Percentiles rank a stretch among this genome's conserved stretches.
phyloP scores from a whole-genome alignment of 2,888 invertebrate species.

The Coremacera marginata region DNA sequence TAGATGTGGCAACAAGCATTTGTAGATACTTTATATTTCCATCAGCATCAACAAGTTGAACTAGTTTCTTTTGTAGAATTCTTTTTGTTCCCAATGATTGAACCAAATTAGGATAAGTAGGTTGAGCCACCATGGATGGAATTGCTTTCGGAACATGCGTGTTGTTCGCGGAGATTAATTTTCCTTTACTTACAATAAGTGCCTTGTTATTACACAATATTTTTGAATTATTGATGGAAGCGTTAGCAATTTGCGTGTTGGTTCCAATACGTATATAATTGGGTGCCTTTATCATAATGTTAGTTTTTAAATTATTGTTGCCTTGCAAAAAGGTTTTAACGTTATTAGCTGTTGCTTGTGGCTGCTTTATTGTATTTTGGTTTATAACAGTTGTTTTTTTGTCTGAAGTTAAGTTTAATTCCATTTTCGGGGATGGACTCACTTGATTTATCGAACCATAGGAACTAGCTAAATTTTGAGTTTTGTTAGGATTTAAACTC shows the following conservation, averaged over 20 bases:
- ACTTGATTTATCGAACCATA: neutral
- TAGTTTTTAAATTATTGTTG: neutral
- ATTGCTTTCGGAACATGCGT: neutral
- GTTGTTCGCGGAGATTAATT: neutral
- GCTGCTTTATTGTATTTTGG: neutral
- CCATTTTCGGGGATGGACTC: neutral
- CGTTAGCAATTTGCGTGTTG: neutral
- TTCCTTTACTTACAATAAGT: conserved; percentile 8
- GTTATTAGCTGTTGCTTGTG: neutral
- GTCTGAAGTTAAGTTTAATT: neutral
- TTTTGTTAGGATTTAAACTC: neutral
- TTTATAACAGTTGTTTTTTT: neutral
- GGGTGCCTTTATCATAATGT: neutral
- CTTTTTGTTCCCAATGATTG: conserved; percentile 37
- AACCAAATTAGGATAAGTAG: neutral
- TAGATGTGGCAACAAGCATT: conserved; percentile 53
- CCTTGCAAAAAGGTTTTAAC: neutral
- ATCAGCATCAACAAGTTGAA: conserved; percentile 56
- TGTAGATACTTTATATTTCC: conserved; percentile 57
- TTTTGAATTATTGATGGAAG: neutral
- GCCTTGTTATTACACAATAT: neutral
- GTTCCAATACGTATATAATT: neutral
- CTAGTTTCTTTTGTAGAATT: conserved; percentile 55
- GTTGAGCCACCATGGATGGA: neutral
- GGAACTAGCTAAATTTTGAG: neutral